Evolutionary conservation across 2,113 vertebrate species (phyloP), one percentile per base, ranked within the genome.

Genomic region (Micromys minutus): DNA sequence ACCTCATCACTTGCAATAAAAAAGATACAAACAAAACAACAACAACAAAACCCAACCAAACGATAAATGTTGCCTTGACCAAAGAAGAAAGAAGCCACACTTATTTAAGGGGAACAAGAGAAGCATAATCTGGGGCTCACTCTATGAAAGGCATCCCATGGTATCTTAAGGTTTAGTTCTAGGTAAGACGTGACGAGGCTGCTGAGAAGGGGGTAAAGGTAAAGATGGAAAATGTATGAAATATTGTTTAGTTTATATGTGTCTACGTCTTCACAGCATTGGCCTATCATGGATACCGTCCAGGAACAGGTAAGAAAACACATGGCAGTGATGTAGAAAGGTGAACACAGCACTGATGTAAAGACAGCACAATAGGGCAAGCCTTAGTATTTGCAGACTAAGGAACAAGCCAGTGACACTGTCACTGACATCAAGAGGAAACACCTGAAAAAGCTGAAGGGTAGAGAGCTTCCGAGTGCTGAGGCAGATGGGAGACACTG

Each of bases 91-190:
- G 31, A 63, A 22, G 15, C 95, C 34, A 24, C 26, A 36, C 63
- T 95, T 94, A 89, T 87, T 87, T 89, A 65, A 77, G 13, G 9
- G 79, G 57, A 75, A 76, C 15, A 88, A 80, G 52, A 80, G 11
- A 4, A 47, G 22, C 12, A 24, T 83, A 8, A 87, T 71, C 17
- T 45, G 34, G 59, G 24, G 26, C 42, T 39, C 17, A 24, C 16
- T 91, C 95, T 89, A 55, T 91, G 21, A 69, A 95, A 13, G 47
- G 50, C 42, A 52, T 87, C 24, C 21, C 26, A 47, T 80, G 57
- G n/a, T 1, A 89, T 71, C 50, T 59, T 91, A 55, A 67, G 74
- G 26, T 72, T 86, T 67, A 83, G 67, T 79, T 42, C 42, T 80
- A 57, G 65, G 34, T 96, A 89, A 80, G 50, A 75, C 39, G 94